Evolutionary conservation across 2,888 invertebrate species (phyloP), one percentile per base, ranked within the genome.

Genomic region (Tipula confusa): DNA sequence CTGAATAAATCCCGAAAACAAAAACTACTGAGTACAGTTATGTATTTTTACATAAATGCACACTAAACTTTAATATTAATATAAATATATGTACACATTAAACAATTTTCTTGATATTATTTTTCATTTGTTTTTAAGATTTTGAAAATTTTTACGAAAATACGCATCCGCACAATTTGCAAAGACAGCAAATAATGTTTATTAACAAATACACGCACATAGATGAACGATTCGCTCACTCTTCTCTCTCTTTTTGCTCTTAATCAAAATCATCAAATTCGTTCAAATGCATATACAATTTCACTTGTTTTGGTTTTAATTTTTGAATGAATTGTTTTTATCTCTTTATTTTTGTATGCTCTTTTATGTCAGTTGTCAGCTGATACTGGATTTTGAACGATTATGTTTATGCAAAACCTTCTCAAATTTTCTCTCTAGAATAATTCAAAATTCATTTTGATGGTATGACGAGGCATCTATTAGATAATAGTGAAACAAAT

Each of bases 101-200:
- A 9, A 24, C 24, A 64, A 64, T 24, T 64, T 64, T 64, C 24
- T 64, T 64, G 64, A 64, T 64, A 64, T 24, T 24, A 18, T 64
- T 24, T 43, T 15, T 43, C 43, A 15, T 43, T 64, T 64, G 24
- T 64, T 64, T 64, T 64, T 64, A 18, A 64, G 64, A 64, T 64
- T 64, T 64, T 64, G 64, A 24, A 64, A 64, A 64, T 24, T 64
- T 64, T 64, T 64, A 64, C 64, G 64, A 64, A 64, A 64, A 64
- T 64, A 64, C 64, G 64, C 64, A 24, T 64, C 64, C 64, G 64
- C 24, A 64, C 64, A 64, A 64, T 64, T 64, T 64, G 64, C 64
- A 64, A 64, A 64, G 64, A 64, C 64, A 64, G 24, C 64, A 64
- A 64, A 64, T 64, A 64, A 64, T 64, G 64, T 64, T 64, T 64